These are phyloP conservation scores for Clarias macrocephalus DNA, from an alignment of 2,113 vertebrate species.

Conservation along the genomic window DNA sequence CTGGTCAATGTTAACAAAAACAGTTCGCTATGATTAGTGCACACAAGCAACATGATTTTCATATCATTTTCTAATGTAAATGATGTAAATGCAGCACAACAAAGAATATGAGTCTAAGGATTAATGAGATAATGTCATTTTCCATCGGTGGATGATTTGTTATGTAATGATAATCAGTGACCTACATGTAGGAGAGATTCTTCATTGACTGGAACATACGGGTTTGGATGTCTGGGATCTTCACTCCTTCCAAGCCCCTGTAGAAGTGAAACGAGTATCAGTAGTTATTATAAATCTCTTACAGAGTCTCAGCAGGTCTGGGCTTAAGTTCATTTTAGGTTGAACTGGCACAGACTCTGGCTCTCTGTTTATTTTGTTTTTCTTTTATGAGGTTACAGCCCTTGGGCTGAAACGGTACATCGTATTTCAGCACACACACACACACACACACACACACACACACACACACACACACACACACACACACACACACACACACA, in stretches of 20 bases:
- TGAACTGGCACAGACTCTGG: not conserved
- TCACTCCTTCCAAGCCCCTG: constrained; percentile 77
- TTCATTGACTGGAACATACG: constrained; percentile 77
- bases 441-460: too few relatives aligned
- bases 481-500: too few relatives aligned
- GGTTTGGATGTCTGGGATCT: constrained; percentile 76
- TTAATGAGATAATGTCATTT: not conserved
- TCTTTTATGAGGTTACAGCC: not conserved
- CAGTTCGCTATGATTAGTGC: not conserved
- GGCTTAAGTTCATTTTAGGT: not conserved
- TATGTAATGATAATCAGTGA: constrained; percentile 35
- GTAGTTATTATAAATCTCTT: not conserved
- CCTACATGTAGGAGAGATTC: constrained; percentile 80
- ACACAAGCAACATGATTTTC: not conserved
- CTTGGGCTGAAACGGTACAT: not conserved
- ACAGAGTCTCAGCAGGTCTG: not conserved
- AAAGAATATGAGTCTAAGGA: not conserved
- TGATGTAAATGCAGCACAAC: not conserved
- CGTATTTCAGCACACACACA: not conserved
- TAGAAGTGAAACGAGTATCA: constrained; percentile 48
- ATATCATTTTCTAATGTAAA: not conserved
- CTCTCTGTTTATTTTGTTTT: not conserved
- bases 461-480: too few relatives aligned
- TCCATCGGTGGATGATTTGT: not conserved
- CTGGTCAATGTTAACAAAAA: constrained; percentile 58